These are phyloP conservation scores for Thysanoteuthis rhombus DNA, from an alignment of 2,888 invertebrate genomes.

Conservation along the genomic window DNA sequence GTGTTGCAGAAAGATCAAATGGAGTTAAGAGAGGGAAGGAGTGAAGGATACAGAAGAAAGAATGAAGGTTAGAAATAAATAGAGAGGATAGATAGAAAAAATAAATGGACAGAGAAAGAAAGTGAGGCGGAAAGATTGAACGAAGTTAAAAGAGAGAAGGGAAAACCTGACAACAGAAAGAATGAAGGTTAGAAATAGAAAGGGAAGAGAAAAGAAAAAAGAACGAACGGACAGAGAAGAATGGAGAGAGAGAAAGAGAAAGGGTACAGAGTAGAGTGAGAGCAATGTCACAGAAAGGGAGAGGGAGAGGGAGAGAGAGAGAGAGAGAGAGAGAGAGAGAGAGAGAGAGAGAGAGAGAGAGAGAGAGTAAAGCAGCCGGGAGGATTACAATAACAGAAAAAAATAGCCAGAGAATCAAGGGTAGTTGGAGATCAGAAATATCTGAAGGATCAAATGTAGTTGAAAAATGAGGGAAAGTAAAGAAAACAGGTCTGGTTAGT, in stretches of 20 bases:
- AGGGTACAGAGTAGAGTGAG: background rate
- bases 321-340: background rate
- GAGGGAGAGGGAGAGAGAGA: background rate
- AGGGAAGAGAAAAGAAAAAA: too few relatives aligned
- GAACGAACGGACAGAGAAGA: background rate
- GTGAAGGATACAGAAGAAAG: background rate
- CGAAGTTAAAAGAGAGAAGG: background rate
- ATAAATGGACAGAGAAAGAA: background rate
- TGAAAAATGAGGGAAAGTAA: too few relatives aligned
- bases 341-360: background rate
- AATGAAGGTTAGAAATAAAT: background rate
- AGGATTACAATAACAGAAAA: too few relatives aligned
- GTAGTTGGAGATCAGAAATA: background rate
- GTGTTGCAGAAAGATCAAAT: background rate
- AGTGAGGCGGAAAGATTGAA: background rate
- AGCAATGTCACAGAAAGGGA: background rate
- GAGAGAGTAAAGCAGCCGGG: background rate
- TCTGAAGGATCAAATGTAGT: background rate
- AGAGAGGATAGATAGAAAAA: too few relatives aligned
- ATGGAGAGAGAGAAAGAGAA: background rate
- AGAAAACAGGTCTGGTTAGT: too few relatives aligned
- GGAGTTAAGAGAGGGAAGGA: background rate
- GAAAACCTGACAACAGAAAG: background rate
- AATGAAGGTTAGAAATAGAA: background rate
- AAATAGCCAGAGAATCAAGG: background rate